Conservation (phyloP, 2,888 invertebrate genomes). For the Saturnia japonica region DNA sequence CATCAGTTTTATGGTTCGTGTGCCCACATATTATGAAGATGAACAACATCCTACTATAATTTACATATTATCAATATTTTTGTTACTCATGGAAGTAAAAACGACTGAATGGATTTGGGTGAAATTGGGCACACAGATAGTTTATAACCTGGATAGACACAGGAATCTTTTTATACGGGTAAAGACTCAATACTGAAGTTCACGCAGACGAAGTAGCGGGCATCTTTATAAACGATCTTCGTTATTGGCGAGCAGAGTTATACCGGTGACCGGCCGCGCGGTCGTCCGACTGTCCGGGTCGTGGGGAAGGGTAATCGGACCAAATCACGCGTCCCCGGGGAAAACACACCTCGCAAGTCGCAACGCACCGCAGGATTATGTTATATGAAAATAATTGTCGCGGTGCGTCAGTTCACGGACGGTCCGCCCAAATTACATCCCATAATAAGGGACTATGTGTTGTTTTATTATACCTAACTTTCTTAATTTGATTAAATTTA, state of each 20-base stretch:
- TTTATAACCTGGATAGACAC: too few species aligned
- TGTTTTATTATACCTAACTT: constrained; percentile 61
- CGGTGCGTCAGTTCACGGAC: constrained; percentile 57
- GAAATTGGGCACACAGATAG: background rate
- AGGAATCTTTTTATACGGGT: too few species aligned
- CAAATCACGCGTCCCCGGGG: constrained; percentile 61
- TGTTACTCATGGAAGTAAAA: too few species aligned
- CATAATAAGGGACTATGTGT: constrained; percentile 63
- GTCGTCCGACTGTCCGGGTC: background rate
- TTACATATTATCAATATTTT: too few species aligned
- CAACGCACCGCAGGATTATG: constrained; percentile 68
- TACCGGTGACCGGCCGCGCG: constrained; percentile 4
- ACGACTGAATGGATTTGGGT: background rate
- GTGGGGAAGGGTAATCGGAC: constrained; percentile 4
- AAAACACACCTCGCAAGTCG: constrained; percentile 61
- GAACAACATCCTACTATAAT: too few species aligned
- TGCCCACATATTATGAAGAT: too few species aligned
- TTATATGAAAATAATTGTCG: constrained; percentile 77
- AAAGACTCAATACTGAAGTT: too few species aligned
- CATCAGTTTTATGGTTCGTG: too few species aligned
- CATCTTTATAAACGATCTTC: background rate
- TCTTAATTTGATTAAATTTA: constrained; percentile 69
- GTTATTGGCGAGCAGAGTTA: background rate
- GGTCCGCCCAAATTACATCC: constrained; percentile 57
- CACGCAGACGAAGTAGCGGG: too few species aligned